Conservation (phyloP, 1,140 invertebrate species). For the Pectinophora gossypiella region DNA sequence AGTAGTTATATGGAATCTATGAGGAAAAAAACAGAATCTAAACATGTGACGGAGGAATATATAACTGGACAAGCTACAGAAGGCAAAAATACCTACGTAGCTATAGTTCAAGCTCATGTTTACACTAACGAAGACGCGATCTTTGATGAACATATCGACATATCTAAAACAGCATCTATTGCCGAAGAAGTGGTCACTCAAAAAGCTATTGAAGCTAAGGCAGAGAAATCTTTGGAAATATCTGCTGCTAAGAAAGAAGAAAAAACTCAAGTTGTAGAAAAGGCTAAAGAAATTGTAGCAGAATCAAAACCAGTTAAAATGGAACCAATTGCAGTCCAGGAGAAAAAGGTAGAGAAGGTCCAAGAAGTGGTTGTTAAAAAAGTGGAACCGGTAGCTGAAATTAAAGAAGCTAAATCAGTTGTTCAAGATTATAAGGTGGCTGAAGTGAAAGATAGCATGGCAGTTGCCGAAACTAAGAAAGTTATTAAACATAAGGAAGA, state of each 20-base stretch:
- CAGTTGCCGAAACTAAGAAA: neutral
- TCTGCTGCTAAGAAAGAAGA: constrained; percentile 14
- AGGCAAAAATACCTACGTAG: constrained; percentile 40
- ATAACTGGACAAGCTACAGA: constrained; percentile 16
- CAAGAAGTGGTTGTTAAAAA: neutral
- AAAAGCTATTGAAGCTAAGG: constrained; percentile 15
- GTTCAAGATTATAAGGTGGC: constrained; percentile 1
- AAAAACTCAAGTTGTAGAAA: constrained; percentile 16
- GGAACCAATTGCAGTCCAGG: neutral
- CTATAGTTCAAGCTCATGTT: constrained; percentile 58
- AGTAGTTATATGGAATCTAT: neutral
- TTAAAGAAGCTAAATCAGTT: neutral
- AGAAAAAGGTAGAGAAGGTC: constrained; percentile 8
- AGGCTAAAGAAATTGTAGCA: constrained; percentile 16
- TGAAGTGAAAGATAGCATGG: neutral
- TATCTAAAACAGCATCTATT: constrained; percentile 29
- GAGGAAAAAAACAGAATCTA: constrained; percentile 2
- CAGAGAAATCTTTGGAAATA: constrained; percentile 25
- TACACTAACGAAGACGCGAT: constrained; percentile 60
- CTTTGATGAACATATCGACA: constrained; percentile 27
- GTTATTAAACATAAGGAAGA: constrained; percentile 11
- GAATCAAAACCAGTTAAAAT: constrained; percentile 27
- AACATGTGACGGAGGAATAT: constrained; percentile 2
- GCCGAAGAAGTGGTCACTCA: constrained; percentile 22
- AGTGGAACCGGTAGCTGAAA: neutral